Base-by-base conservation (phyloP, 2,888 invertebrate species). In the Dromius quadrimaculatus region DNA sequence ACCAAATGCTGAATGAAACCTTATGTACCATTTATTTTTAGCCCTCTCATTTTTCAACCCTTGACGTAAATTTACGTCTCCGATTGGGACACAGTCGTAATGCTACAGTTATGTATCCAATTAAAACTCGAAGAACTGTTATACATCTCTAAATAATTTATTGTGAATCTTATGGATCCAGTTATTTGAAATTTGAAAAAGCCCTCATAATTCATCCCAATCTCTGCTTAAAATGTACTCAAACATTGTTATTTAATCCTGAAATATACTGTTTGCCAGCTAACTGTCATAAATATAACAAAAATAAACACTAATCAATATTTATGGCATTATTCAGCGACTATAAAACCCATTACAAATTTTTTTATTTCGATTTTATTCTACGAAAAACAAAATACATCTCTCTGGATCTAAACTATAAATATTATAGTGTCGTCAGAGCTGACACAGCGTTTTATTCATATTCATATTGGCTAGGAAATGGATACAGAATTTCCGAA, bases 311-410 rank as follows among this genome's bases (percentile, higher is more conserved):
- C 36, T 66, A 50, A 50, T 66, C 50, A 54, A 50, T 65, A 50
- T 65, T 65, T 66, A 66, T 66, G 36, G 54, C 47, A 47, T 66
- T 54, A 66, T 50, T 54, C 47, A n/a, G 9, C 22, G 22, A 11
- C 47, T 34, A 65, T 50, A 65, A 65, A 65, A 32, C 34, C 50
- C 20, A 66, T 54, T 54, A 66, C 57, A 38, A 54, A 36, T 41
- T 66, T 41, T 65, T 65, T 65, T 66, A 66, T 66, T 41, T 54
- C n/a, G n/a, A n/a, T n/a, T n/a, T n/a, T n/a, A n/a, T n/a, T n/a
- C 50, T 11, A 11, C 66, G 54, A 66, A 66, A 66, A 66, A 50
- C 47, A 36, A 65, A 50, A 65, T 54, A 59, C 59, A 59, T 36
- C 34, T 59, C 36, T 19, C n/a, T n/a, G 59, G 59, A 59, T 34